phyloP scores from a whole-genome alignment of 2,797 vertebrate genomes.

The Myotis daubentonii region DNA sequence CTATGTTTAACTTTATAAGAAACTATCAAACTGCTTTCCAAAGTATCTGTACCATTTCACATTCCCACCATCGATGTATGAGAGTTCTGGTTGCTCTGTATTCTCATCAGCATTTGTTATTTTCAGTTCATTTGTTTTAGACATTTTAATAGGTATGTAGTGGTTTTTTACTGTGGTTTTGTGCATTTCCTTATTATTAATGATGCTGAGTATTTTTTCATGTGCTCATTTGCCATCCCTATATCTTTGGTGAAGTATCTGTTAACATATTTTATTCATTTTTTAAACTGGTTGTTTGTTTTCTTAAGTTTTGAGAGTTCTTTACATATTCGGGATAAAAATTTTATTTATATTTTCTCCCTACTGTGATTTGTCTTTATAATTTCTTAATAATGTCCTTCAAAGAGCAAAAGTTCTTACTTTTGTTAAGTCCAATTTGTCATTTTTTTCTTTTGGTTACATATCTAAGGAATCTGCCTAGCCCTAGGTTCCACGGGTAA shows the following conservation, averaged over 20 bases:
- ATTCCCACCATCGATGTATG: neutral
- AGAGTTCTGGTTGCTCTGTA: neutral
- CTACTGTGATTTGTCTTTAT: neutral
- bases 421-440: neutral
- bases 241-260: neutral
- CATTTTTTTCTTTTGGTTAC: neutral
- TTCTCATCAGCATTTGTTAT: neutral
- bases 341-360: conserved; percentile 3
- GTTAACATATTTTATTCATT: neutral
- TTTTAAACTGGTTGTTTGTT: neutral
- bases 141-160: neutral
- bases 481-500: neutral
- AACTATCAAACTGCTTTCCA: neutral
- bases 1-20: neutral
- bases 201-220: neutral
- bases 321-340: neutral
- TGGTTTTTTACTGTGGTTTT: neutral
- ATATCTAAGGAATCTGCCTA: neutral
- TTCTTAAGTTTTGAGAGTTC: neutral
- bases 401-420: neutral
- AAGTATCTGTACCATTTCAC: neutral
- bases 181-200: neutral
- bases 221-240: neutral
- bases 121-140: neutral
- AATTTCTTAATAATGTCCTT: neutral